These are phyloP conservation scores for Chiloscyllium plagiosum DNA, from an alignment of 2,113 vertebrate genomes.

Conservation along the genomic window DNA sequence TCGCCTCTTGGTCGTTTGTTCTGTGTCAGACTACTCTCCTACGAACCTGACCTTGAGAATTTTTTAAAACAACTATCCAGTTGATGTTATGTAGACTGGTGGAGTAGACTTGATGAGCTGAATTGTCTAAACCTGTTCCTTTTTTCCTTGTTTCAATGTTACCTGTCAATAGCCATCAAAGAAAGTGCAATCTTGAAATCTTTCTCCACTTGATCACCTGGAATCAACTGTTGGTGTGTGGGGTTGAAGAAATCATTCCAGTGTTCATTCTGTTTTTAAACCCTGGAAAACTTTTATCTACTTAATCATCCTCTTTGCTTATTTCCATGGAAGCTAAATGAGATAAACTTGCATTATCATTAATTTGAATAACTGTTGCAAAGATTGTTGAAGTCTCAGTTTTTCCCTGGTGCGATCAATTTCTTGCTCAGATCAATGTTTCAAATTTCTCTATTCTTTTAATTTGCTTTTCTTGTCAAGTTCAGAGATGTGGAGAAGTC, in stretches of 20 bases:
- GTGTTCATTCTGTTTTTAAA: too few relatives aligned
- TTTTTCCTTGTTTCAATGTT: too few relatives aligned
- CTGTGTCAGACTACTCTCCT: too few relatives aligned
- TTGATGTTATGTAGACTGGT: too few relatives aligned
- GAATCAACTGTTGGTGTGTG: not conserved
- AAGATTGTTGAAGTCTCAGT: not conserved
- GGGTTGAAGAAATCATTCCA: not conserved
- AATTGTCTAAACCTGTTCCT: too few relatives aligned
- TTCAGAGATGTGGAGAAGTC: not conserved
- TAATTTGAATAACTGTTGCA: not conserved
- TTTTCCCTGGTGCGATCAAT: not conserved
- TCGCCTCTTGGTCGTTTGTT: too few relatives aligned
- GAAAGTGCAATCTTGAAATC: too few relatives aligned
- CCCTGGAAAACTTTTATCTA: too few relatives aligned
- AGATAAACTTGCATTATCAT: not conserved
- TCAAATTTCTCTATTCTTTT: not conserved
- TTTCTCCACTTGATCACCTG: not conserved
- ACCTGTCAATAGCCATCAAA: too few relatives aligned
- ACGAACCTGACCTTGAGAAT: too few relatives aligned
- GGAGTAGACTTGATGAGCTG: too few relatives aligned
- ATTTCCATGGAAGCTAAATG: not conserved
- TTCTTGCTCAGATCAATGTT: not conserved
- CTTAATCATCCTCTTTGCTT: not conserved
- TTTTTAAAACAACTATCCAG: too few relatives aligned
- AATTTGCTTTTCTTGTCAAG: not conserved